Conservation (phyloP, 2,888 invertebrate genomes). For the Dasysyrphus tricinctus region DNA sequence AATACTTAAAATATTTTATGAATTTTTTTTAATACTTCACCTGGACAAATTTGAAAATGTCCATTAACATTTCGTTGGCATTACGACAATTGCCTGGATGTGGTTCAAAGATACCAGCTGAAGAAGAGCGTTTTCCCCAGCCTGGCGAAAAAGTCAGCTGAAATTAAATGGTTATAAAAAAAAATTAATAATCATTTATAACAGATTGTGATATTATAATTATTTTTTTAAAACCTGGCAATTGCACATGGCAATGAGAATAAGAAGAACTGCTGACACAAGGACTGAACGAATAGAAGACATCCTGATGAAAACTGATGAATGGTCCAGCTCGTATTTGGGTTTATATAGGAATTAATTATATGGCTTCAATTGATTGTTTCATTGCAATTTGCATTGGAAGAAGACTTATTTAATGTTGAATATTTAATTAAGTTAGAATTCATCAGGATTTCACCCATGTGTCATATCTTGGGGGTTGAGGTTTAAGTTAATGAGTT, state of each 20-base stretch:
- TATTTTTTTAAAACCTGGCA: conserved; percentile 47
- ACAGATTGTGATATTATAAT: neutral
- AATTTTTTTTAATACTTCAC: conserved; percentile 58
- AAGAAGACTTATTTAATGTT: conserved; percentile 6
- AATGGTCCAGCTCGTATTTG: conserved; percentile 33
- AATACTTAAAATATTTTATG: neutral
- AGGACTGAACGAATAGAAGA: conserved; percentile 63
- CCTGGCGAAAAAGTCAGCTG: conserved; percentile 76
- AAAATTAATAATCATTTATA: neutral
- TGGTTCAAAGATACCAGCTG: conserved; percentile 49
- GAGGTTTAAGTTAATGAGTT: neutral
- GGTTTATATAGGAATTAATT: conserved; percentile 45
- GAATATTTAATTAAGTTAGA: neutral
- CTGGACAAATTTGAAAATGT: conserved; percentile 82
- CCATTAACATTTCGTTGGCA: conserved; percentile 81
- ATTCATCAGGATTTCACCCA: neutral
- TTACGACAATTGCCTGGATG: conserved; percentile 79
- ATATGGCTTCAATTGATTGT: conserved; percentile 68
- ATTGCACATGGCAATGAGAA: conserved; percentile 57
- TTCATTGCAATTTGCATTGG: neutral
- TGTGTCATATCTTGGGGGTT: neutral
- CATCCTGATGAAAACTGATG: conserved; percentile 57
- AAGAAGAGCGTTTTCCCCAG: conserved; percentile 76
- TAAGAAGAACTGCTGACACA: conserved; percentile 50
- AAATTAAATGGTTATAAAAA: neutral